Evolutionary conservation across 2,888 invertebrate species (phyloP), one percentile per base, ranked within the genome.

Genomic region (Campoletis raptor): DNA sequence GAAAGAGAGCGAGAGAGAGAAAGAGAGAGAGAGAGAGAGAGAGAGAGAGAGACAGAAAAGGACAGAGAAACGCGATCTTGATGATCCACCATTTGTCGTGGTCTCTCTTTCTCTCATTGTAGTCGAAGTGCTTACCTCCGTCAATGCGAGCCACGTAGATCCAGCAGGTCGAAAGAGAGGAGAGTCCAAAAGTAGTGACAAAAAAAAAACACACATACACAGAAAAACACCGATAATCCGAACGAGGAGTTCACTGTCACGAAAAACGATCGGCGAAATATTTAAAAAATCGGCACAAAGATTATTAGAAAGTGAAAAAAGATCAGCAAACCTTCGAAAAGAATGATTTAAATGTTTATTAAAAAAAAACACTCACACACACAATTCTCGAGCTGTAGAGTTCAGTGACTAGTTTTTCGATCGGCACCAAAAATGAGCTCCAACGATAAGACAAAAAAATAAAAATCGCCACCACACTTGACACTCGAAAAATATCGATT

Each of bases 71-170:
- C 69, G 66, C 73, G 72, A 87, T 79, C 82, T 69, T 37, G 76
- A 61, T 76, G 54, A 76, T 76, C 69, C 37, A 69, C 76, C 21
- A 76, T 66, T 52, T 61, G 24, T 40, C 66, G 30, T 80, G 30
- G 54, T 76, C 54, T 72, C 64, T 67, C 40, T 83, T 54, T 76
- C 30, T 45, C 54, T 76, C 40, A 36, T n/a, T 45, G 9, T 37
- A 24, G 45, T 8, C 45, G 21, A 21, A 37, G 61, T 73, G 66
- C 84, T 82, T 76, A 86, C 86, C 86, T 84, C 81, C 81, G 64
- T 64, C 64, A 64, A 86, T 84, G 81, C 67, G 81, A 86, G 86
- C 84, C 86, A 84, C 86, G 86, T 84, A 84, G 74, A 73, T 74
- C 69, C 79, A 61, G 82, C 64, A 67, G 61, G 52, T 61, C 30